Evolutionary conservation across 2,113 vertebrate species (phyloP).

Genomic region (Poeciliopsis retropinna): DNA sequence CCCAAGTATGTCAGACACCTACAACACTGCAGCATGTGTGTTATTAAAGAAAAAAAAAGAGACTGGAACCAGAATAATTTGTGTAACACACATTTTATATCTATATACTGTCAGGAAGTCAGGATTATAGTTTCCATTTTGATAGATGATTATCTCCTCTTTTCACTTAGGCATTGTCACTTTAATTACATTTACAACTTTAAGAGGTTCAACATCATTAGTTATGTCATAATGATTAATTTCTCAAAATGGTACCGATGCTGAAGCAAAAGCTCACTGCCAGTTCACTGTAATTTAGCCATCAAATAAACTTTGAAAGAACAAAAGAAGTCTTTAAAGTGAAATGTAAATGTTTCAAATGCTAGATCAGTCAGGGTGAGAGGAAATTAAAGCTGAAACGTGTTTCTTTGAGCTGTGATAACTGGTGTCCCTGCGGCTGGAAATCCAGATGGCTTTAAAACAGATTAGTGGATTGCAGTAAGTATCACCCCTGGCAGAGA

Average conservation of each 20-base stretch:
- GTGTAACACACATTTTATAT: conserved; percentile 7
- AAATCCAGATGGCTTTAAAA: conserved; percentile 64
- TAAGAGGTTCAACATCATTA: conserved; percentile 8
- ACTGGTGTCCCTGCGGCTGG: conserved; percentile 31
- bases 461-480: conserved; percentile 62
- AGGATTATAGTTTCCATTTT: not conserved
- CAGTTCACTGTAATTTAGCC: conserved; percentile 6
- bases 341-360: not conserved
- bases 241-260: conserved; percentile 8
- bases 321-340: conserved; percentile 12
- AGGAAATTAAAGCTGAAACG: conserved; percentile 51
- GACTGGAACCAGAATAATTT: not conserved
- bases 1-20: conserved; percentile 24
- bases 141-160: conserved; percentile 3
- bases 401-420: conserved; percentile 45
- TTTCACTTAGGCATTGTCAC: conserved; percentile 8
- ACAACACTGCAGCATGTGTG: conserved; percentile 13
- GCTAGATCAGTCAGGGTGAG: conserved; percentile 27
- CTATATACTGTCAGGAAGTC: not conserved
- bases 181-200: conserved; percentile 15
- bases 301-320: conserved; percentile 2
- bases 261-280: not conserved
- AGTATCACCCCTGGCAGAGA: conserved; percentile 47
- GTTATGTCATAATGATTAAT: conserved; percentile 21
- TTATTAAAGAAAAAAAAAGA: conserved; percentile 9